Evolutionary conservation across 2,888 invertebrate species (phyloP), one percentile per base, ranked within the genome.

Genomic region (Drosophila subquinaria): DNA sequence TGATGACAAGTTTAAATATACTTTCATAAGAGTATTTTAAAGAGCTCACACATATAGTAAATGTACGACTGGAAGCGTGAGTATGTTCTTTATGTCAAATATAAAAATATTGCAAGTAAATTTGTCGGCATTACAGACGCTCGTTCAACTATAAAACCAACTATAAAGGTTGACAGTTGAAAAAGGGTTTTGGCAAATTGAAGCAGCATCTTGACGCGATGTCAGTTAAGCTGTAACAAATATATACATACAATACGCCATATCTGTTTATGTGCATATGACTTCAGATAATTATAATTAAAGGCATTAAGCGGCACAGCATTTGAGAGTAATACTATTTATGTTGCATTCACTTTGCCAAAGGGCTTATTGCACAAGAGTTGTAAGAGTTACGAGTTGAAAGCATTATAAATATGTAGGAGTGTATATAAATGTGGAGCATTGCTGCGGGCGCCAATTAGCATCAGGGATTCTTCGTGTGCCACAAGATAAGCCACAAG

Each of bases 401-500:
- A 53, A 59, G 15, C 43, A 42, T 42, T 43, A 52, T 63, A 35
- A 20, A 64, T 60, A 50, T 43, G 30, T 55, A 38, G 30, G 9
- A 30, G 8, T 56, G 50, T 36, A 36, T 23, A 40, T 33, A 23
- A 45, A 27, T 65, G 42, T 23, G 17, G 13, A 20, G 13, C 11
- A 27, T 30, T 42, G 63, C 82, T 70, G 48, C 56, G 56, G 74
- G 82, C 48, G 53, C 72, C 77, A 81, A 81, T 80, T 82, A 81
- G 83, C 73, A 77, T 63, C 51, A 66, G 53, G 56, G 42, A 57
- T 63, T 57, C 30, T 33, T 38, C 38, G 36, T 59, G 38, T 45
- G 64, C 48, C 51, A 10, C 27, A 33, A 68, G 81, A 74, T 77
- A 77, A 82, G 64, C 73, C 70, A 56, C 20, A 57, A 38, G 36